Evolutionary conservation across 2,888 invertebrate species (phyloP).

Genomic region (Diadegma fenestrale): DNA sequence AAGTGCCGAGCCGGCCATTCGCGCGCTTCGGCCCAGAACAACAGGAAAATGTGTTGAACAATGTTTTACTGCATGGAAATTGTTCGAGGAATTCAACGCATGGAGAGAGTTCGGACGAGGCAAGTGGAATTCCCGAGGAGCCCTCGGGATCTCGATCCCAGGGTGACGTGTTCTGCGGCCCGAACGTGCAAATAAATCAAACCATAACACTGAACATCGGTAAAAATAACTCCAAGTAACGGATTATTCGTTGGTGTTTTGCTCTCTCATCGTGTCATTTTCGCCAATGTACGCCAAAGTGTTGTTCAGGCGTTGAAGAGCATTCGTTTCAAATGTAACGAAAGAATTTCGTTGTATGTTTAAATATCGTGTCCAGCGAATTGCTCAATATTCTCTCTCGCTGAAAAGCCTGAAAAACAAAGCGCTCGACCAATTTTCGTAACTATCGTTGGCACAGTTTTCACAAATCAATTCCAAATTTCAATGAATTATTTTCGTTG

Average conservation of each 20-base stretch:
- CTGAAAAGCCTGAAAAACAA: neutral
- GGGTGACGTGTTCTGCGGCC: slow-evolving; percentile 65
- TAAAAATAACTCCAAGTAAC: slow-evolving; percentile 55
- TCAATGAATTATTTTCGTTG: neutral
- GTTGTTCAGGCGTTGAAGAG: slow-evolving; percentile 41
- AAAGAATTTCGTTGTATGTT: neutral
- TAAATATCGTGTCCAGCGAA: neutral
- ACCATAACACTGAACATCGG: slow-evolving; percentile 68
- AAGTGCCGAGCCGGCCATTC: slow-evolving; percentile 72
- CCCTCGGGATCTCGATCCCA: slow-evolving; percentile 53
- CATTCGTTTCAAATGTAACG: neutral
- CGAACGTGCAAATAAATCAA: slow-evolving; percentile 70
- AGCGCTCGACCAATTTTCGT: neutral
- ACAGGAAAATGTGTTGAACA: slow-evolving; percentile 75
- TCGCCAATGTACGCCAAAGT: slow-evolving; percentile 45
- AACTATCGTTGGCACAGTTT: neutral
- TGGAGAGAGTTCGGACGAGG: slow-evolving; percentile 59
- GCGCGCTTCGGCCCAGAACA: slow-evolving; percentile 74
- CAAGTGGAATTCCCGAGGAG: slow-evolving; percentile 40
- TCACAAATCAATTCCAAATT: neutral
- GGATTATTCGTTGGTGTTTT: slow-evolving; percentile 3
- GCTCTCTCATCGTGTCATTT: slow-evolving; percentile 15
- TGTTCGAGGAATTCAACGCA: slow-evolving; percentile 63
- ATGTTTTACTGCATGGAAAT: slow-evolving; percentile 68
- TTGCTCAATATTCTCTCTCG: neutral